A percentile compares a stretch with the other conserved stretches of the same genome.
Evolutionary conservation across 2,797 vertebrate species (phyloP).

Genomic region (Leptoclinus maculatus): DNA sequence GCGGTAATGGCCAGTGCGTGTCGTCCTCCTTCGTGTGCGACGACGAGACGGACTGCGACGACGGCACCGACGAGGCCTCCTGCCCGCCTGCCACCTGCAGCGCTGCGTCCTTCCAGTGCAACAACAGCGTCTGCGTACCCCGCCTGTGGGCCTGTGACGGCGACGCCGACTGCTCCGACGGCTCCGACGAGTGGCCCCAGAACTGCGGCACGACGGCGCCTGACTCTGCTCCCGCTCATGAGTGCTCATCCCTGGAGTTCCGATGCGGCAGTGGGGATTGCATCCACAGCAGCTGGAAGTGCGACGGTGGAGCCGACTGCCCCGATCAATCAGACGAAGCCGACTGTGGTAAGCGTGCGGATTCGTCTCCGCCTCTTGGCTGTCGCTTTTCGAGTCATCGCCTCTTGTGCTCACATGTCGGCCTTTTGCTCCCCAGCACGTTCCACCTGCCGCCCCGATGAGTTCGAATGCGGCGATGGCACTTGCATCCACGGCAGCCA

Average conservation of each 20-base stretch:
- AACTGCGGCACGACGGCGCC: slow-evolving; percentile 65
- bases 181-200: slow-evolving; percentile 87
- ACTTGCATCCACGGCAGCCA: slow-evolving; percentile 89
- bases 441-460: slow-evolving; percentile 87
- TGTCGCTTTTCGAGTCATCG: not conserved
- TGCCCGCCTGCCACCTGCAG: slow-evolving; percentile 84
- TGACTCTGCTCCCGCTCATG: not conserved
- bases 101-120: slow-evolving; percentile 82
- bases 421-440: slow-evolving; percentile 64
- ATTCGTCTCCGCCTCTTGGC: not conserved
- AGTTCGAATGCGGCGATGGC: slow-evolving; percentile 89
- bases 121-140: slow-evolving; percentile 83
- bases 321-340: slow-evolving; percentile 88
- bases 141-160: slow-evolving; percentile 89
- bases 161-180: slow-evolving; percentile 86
- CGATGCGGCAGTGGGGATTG: slow-evolving; percentile 87
- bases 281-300: slow-evolving; percentile 88
- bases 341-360: slow-evolving; percentile 81
- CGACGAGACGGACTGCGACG: slow-evolving; percentile 85
- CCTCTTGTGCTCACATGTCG: not conserved
- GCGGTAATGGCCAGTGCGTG: slow-evolving; percentile 85
- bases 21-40: slow-evolving; percentile 86
- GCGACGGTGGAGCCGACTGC: slow-evolving; percentile 87
- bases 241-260: slow-evolving; percentile 86
- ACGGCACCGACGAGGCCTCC: slow-evolving; percentile 85